Percentiles rank a stretch among this genome's conserved stretches.
phyloP scores from a whole-genome alignment of 2,113 vertebrate genomes.

The human region GRCh38 chr7:4878001-4878500 shows the following conservation, averaged over 20 bases:
- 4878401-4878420: too few species aligned
- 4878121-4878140: conserved; percentile 95
- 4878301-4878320: too few species aligned
- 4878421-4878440: too few species aligned
- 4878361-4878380: too few species aligned
- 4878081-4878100: conserved; percentile 95
- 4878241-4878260: not conserved
- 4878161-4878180: not conserved
- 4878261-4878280: not conserved
- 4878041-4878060: conserved; percentile 94
- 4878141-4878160: conserved; percentile 66
- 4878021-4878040: conserved; percentile 90
- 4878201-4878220: conserved; percentile 16
- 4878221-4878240: not conserved
- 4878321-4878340: too few species aligned
- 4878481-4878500: too few species aligned
- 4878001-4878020: conserved; percentile 78
- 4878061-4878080: conserved; percentile 92
- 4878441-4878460: too few species aligned
- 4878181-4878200: not conserved
- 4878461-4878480: too few species aligned
- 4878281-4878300: too few species aligned
- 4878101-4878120: conserved; percentile 92
- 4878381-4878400: too few species aligned
- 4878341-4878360: too few species aligned